Conservation (phyloP, 2,797 vertebrate species). For the Gallinago solitaria region DNA sequence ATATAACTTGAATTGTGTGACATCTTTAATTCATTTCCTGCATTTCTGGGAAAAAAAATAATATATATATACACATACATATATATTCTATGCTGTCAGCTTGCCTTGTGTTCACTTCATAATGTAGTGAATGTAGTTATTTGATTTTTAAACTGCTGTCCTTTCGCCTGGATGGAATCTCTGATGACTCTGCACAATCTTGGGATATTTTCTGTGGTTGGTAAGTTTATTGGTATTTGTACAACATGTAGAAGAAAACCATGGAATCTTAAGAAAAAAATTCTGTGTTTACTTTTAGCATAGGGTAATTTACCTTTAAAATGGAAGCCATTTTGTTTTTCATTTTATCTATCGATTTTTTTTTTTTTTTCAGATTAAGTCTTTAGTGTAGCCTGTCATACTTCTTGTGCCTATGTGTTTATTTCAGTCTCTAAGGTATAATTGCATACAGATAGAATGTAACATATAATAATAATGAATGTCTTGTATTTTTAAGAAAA, state of each 20-base stretch:
- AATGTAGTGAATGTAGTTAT: slow-evolving; percentile 81
- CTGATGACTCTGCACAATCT: slow-evolving; percentile 70
- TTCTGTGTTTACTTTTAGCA: slow-evolving; percentile 26
- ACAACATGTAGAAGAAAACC: slow-evolving; percentile 65
- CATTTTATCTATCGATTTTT: background rate
- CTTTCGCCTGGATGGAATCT: slow-evolving; percentile 77
- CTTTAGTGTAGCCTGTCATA: slow-evolving; percentile 41
- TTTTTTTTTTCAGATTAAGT: slow-evolving; percentile 22
- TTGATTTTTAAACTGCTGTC: slow-evolving; percentile 83
- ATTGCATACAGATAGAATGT: slow-evolving; percentile 52
- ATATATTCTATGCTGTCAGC: slow-evolving; percentile 44
- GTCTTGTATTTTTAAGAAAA: slow-evolving; percentile 60
- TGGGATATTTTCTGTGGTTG: slow-evolving; percentile 76
- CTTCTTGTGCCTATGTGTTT: background rate
- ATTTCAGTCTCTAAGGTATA: slow-evolving; percentile 42
- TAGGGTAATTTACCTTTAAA: slow-evolving; percentile 25
- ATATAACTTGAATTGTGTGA: background rate
- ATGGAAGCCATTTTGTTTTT: slow-evolving; percentile 2
- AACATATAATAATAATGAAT: slow-evolving; percentile 19
- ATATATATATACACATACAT: background rate
- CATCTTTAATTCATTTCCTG: background rate
- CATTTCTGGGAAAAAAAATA: slow-evolving; percentile 17
- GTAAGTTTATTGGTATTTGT: slow-evolving; percentile 79
- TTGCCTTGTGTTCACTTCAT: slow-evolving; percentile 67
- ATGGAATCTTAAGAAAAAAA: background rate